Conservation (phyloP, 2,113 vertebrate species). For the Actenoides hombroni region DNA sequence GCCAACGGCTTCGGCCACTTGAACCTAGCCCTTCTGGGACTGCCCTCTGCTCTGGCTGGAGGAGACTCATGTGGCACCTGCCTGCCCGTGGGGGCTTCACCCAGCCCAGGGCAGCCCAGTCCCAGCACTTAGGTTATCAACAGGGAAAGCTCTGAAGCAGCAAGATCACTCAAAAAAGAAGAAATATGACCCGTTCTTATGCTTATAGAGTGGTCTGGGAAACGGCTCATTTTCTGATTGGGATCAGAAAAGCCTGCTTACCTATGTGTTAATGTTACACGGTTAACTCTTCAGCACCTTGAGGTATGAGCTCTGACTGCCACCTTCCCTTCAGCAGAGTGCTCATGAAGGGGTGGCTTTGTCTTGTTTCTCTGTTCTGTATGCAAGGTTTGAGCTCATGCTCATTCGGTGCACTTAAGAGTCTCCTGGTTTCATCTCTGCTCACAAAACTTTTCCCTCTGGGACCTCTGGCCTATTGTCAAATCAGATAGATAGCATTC, state of each 20-base stretch:
- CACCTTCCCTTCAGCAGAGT: background rate
- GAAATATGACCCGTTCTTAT: background rate
- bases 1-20: background rate
- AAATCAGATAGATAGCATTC: background rate
- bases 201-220: background rate
- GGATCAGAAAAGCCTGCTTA: background rate
- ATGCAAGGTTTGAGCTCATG: background rate
- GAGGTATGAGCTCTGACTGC: background rate
- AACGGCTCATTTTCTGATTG: background rate
- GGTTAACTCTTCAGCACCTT: background rate
- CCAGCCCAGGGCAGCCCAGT: background rate
- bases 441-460: background rate
- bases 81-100: background rate
- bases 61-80: background rate
- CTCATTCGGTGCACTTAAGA: background rate
- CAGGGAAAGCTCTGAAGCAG: background rate
- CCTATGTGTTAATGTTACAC: background rate
- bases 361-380: background rate
- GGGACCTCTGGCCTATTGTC: background rate
- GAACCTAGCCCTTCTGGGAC: background rate
- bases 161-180: background rate
- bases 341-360: background rate
- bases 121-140: constrained; percentile 17
- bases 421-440: background rate
- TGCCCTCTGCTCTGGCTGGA: background rate